phyloP scores from a whole-genome alignment of 2,113 vertebrate species.

The Onychostoma macrolepis region DNA sequence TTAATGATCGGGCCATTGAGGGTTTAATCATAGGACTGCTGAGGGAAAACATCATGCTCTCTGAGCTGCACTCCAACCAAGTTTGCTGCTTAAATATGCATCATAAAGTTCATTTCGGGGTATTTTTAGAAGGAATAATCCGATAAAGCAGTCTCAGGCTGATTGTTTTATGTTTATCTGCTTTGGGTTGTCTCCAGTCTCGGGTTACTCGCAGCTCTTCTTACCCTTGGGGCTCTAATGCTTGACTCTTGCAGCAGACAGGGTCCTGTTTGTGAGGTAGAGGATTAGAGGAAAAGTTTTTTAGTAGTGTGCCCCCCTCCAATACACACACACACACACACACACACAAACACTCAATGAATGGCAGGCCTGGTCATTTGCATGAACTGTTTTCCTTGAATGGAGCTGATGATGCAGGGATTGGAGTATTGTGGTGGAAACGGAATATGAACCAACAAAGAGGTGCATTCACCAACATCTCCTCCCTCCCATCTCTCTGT shows the following conservation, averaged over 20 bases:
- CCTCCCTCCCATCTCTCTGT: constrained; percentile 34
- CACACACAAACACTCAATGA: constrained; percentile 51
- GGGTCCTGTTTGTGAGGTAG: constrained; percentile 42
- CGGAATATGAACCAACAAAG: constrained; percentile 82
- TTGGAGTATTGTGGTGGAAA: constrained; percentile 80
- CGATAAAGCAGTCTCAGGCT: constrained; percentile 10
- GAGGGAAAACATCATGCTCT: constrained; percentile 44
- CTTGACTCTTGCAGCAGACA: constrained; percentile 43
- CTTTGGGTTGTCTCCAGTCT: constrained; percentile 28
- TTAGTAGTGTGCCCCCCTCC: constrained; percentile 44
- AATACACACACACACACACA: constrained; percentile 43
- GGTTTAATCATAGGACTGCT: constrained; percentile 68
- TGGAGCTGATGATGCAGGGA: constrained; percentile 79
- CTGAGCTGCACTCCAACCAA: background rate
- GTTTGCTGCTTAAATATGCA: constrained; percentile 16
- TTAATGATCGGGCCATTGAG: constrained; percentile 71
- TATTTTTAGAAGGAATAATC: constrained; percentile 12
- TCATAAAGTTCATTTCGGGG: constrained; percentile 4
- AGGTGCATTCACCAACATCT: constrained; percentile 69
- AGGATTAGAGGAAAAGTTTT: constrained; percentile 43
- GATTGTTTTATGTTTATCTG: constrained; percentile 36
- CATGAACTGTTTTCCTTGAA: constrained; percentile 82
- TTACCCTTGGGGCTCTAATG: constrained; percentile 25
- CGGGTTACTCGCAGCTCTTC: constrained; percentile 30
- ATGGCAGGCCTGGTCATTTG: constrained; percentile 73